Conservation (phyloP, 2,113 vertebrate genomes). For the Xiphophorus hellerii region DNA sequence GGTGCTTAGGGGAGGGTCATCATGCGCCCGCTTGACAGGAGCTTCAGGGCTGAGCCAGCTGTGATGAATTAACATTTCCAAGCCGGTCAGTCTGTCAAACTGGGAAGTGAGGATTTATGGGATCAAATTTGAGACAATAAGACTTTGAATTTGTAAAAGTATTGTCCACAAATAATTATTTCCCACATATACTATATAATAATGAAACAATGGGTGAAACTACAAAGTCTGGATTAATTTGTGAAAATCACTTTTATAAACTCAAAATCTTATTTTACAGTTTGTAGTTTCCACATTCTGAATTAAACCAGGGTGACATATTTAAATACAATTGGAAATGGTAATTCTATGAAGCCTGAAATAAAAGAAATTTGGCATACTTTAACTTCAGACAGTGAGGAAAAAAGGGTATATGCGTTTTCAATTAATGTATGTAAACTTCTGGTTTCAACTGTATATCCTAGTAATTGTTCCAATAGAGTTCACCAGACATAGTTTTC, state of each 20-base stretch:
- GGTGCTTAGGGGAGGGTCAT: neutral
- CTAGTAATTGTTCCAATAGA: too few species aligned
- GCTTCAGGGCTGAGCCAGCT: constrained; percentile 13
- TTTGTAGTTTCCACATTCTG: too few species aligned
- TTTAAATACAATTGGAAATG: too few species aligned
- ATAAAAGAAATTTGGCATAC: too few species aligned
- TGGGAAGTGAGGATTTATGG: constrained; percentile 45
- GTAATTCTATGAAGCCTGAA: too few species aligned
- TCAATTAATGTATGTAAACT: too few species aligned
- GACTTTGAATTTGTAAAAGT: neutral
- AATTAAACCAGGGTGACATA: too few species aligned
- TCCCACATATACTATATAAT: too few species aligned
- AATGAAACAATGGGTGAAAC: neutral
- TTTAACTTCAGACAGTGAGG: too few species aligned
- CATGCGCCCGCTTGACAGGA: neutral
- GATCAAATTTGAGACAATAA: neutral
- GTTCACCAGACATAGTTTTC: too few species aligned
- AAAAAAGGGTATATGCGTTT: too few species aligned
- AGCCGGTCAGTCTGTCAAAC: constrained; percentile 44
- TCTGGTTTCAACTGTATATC: too few species aligned
- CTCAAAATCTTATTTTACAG: neutral
- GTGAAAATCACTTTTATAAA: neutral
- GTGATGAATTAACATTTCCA: constrained; percentile 49
- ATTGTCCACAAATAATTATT: neutral
- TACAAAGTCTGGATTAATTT: neutral